Evolutionary conservation across 2,113 vertebrate species (phyloP).

Genomic region (Sprattus sprattus): DNA sequence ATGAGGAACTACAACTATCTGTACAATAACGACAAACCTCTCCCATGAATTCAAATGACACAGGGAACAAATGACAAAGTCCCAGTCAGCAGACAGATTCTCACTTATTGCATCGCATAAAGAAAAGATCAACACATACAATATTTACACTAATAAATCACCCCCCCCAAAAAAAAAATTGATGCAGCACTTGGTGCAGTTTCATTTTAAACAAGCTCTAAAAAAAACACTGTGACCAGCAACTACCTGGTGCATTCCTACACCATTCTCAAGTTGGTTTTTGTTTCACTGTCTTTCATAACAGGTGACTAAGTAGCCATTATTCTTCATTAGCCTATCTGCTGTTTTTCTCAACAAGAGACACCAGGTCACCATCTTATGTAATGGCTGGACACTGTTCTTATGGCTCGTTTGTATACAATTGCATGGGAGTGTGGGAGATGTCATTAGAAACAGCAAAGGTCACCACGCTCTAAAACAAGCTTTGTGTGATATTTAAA

Average conservation of each 20-base stretch:
- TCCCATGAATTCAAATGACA: neutral
- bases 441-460: constrained; percentile 48
- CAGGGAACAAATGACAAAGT: neutral
- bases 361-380: constrained; percentile 10
- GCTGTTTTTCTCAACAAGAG: constrained; percentile 43
- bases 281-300: neutral
- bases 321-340: neutral
- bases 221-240: neutral
- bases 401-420: constrained; percentile 15
- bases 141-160: neutral
- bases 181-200: neutral
- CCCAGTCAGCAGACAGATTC: constrained; percentile 9
- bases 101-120: neutral
- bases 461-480: constrained; percentile 21
- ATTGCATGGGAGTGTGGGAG: constrained; percentile 46
- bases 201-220: neutral
- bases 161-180: neutral
- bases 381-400: constrained; percentile 47
- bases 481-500: constrained; percentile 10
- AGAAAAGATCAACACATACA: neutral
- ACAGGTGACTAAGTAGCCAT: neutral
- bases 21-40: neutral
- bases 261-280: neutral
- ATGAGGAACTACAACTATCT: neutral
- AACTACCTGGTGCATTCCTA: neutral